Percentiles rank a stretch among this genome's conserved stretches.
phyloP scores from a whole-genome alignment of 2,888 invertebrate genomes.

The Dasysyrphus tricinctus region DNA sequence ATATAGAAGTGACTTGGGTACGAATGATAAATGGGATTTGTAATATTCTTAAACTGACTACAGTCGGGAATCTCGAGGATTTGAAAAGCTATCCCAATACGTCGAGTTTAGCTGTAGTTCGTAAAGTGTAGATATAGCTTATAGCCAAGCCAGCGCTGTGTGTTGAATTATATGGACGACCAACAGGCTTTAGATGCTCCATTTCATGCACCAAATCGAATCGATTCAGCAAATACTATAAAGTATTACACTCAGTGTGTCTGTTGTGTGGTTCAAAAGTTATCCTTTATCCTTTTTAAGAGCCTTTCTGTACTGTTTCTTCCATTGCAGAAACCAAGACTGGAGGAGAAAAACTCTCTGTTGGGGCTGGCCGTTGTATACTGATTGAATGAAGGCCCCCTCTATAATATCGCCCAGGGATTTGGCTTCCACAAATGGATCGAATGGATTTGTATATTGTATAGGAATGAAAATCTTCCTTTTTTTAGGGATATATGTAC shows the following conservation, averaged over 20 bases:
- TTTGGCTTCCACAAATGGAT: conserved; percentile 66
- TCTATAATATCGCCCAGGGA: conserved; percentile 39
- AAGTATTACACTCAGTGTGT: conserved; percentile 65
- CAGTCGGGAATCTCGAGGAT: conserved; percentile 18
- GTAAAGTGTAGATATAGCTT: no score
- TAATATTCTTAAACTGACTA: conserved; percentile 49
- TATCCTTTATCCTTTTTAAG: conserved; percentile 67
- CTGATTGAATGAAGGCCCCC: conserved; percentile 58
- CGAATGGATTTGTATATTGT: conserved; percentile 68
- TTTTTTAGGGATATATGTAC: conserved; percentile 9
- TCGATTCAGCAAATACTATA: conserved; percentile 58
- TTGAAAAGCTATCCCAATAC: not conserved
- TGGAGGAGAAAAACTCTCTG: not conserved
- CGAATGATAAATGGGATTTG: conserved; percentile 72
- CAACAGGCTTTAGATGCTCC: conserved; percentile 57
- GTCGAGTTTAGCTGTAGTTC: conserved; percentile 1
- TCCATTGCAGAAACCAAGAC: conserved; percentile 12
- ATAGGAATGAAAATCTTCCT: conserved; percentile 33
- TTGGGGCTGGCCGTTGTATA: not conserved
- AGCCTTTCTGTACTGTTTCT: conserved; percentile 29
- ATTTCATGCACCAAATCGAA: conserved; percentile 69
- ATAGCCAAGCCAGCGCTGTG: conserved; percentile 3
- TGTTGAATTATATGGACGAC: conserved; percentile 53
- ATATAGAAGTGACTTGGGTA: conserved; percentile 53
- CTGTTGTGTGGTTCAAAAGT: conserved; percentile 62